A percentile compares a stretch with the other conserved stretches of the same genome.
phyloP scores from a whole-genome alignment of 2,888 invertebrate species.

The Abscondita cerata region DNA sequence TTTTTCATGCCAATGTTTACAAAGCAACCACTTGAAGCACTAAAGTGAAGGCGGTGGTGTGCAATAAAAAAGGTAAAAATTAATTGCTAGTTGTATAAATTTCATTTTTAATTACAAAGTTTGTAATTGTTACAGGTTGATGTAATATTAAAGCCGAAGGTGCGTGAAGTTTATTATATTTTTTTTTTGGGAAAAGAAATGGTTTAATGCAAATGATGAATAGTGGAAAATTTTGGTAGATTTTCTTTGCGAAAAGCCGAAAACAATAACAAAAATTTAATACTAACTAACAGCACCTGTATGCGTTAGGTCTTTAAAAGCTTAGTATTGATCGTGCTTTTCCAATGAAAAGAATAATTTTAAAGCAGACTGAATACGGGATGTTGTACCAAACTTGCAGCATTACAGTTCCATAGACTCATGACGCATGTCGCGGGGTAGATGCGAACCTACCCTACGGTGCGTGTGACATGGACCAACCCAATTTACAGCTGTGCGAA shows the following conservation, averaged over 20 bases:
- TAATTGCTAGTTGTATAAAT: too few species aligned
- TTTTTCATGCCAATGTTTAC: too few species aligned
- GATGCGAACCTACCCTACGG: constrained; percentile 47
- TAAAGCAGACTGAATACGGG: constrained; percentile 24
- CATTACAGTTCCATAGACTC: constrained; percentile 24
- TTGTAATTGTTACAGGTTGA: background rate
- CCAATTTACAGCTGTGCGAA: constrained; percentile 49
- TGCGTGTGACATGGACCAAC: constrained; percentile 49
- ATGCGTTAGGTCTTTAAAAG: constrained; percentile 9
- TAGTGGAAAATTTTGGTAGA: background rate
- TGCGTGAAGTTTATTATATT: too few species aligned
- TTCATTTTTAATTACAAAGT: background rate
- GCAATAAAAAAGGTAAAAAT: too few species aligned
- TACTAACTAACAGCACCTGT: constrained; percentile 10
- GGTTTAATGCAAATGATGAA: background rate
- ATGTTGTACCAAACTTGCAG: constrained; percentile 20
- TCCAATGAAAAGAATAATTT: constrained; percentile 25
- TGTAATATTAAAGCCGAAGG: too few species aligned
- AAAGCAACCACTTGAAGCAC: too few species aligned
- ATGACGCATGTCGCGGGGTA: constrained; percentile 26
- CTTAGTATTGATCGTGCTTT: constrained; percentile 22
- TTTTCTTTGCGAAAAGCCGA: background rate
- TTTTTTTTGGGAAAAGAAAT: too few species aligned
- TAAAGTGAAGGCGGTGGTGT: too few species aligned
- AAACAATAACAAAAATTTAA: background rate